Conservation (phyloP, 1,140 invertebrate species). For the Gryon sp. region DNA sequence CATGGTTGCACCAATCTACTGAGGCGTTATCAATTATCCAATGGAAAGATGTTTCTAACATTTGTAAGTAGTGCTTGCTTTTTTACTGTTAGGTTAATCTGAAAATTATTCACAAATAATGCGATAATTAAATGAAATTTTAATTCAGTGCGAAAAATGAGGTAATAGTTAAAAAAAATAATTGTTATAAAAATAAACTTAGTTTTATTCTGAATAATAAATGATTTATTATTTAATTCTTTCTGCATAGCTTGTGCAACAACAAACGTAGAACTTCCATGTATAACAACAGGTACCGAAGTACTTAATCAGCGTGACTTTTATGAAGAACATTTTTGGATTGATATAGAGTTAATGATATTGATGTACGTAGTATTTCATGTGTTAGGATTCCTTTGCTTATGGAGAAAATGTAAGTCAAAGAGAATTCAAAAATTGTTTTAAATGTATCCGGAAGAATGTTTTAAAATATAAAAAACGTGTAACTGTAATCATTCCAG, state of each 20-base stretch:
- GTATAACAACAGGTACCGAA: slow-evolving; percentile 84
- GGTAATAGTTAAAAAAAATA: too few species aligned
- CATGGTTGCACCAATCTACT: slow-evolving; percentile 95
- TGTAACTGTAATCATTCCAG: too few species aligned
- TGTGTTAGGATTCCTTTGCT: slow-evolving; percentile 83
- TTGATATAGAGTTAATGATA: slow-evolving; percentile 84
- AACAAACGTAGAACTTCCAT: slow-evolving; percentile 82
- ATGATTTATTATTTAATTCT: slow-evolving; percentile 6
- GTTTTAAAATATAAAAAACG: too few species aligned
- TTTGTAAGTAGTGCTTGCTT: slow-evolving; percentile 84
- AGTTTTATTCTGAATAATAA: background rate
- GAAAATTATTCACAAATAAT: too few species aligned
- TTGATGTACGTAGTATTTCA: slow-evolving; percentile 86
- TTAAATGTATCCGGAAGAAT: too few species aligned
- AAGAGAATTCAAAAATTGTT: too few species aligned
- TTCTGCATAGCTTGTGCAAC: slow-evolving; percentile 82
- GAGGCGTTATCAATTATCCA: slow-evolving; percentile 91
- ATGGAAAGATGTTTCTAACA: slow-evolving; percentile 87
- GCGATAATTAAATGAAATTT: too few species aligned
- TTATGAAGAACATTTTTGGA: slow-evolving; percentile 81
- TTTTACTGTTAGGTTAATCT: too few species aligned
- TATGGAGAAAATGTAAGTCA: slow-evolving; percentile 81
- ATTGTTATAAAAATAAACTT: too few species aligned
- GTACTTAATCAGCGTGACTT: slow-evolving; percentile 88
- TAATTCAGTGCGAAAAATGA: background rate